Base-by-base conservation (phyloP, 2,113 vertebrate species). In the Cynopterus brachyotis region DNA sequence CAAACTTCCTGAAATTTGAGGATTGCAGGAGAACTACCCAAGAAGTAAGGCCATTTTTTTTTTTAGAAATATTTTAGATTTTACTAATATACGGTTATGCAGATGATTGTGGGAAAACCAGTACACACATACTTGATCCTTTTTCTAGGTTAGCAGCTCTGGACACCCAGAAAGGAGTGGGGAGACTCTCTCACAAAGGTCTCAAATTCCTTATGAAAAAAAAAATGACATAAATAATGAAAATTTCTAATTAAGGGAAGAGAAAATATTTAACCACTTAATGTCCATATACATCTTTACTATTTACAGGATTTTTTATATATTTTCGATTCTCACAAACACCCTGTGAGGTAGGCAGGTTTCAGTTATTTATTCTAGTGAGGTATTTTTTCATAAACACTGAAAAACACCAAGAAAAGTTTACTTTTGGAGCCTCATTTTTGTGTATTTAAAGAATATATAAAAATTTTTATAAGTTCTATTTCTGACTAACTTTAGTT, bases 401-500 rank as follows among this genome's bases (percentile, higher is more conserved):
- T 73, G 50, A 93, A 95, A 37, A 76, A 89, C 28, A 28, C 30
- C 67, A 79, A 47, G 47, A 59, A 26, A 59, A 91, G 35, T 84
- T 69, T 96, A 84, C 13, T 90, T 19, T 78, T 76, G 12, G 9
- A 89, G 9, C 45, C 35, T 24, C 62, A 17, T 72, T 76, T 89
- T 55, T 64, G 84, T 72, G 37, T 94, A 86, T 47, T 92, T 70
- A 89, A 84, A 83, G 22, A 95, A 85, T 83, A 81, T 75, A 57
- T 59, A 17, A 26, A 69, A n/a, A 73, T 80, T 87, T 60, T 60
- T 5, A 92, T 80, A 82, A 70, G 9, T 60, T 91, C 94, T 26
- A 26, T 50, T 83, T 92, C 60, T 57, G 20, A 53, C 22, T 80
- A 75, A 72, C 45, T 94, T 89, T 66, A 69, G 9, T 80, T 95